A percentile compares a stretch with the other conserved stretches of the same genome.
phyloP scores from a whole-genome alignment of 1,140 invertebrate species.

The Ylistrum balloti region DNA sequence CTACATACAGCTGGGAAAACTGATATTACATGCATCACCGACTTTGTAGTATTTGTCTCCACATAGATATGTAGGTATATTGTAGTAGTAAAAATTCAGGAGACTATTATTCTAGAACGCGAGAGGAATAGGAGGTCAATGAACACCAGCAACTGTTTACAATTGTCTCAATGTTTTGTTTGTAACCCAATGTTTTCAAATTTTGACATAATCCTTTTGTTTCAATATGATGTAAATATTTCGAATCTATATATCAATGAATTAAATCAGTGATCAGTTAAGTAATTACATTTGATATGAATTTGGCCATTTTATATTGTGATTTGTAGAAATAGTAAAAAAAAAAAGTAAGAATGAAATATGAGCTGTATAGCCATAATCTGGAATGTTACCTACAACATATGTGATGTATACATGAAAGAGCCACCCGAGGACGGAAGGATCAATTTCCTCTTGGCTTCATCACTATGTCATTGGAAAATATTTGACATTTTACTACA shows the following conservation, averaged over 20 bases:
- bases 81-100: neutral
- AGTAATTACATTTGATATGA: neutral
- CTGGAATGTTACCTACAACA: neutral
- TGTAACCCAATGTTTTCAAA: neutral
- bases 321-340: neutral
- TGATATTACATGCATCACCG: constrained; percentile 26
- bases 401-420: too few species aligned
- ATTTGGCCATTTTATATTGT: neutral
- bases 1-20: neutral
- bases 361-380: neutral
- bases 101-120: neutral
- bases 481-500: too few species aligned
- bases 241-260: neutral
- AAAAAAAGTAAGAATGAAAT: neutral
- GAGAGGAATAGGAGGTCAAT: neutral
- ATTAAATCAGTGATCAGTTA: neutral
- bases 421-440: too few species aligned
- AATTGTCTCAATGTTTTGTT: neutral
- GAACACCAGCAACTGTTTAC: neutral
- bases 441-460: too few species aligned
- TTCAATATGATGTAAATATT: neutral
- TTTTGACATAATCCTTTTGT: neutral
- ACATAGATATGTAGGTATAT: constrained; percentile 9
- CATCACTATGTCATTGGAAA: too few species aligned
- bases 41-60: constrained; percentile 17